Evolutionary conservation across 2,797 vertebrate genomes (phyloP).

Genomic region (Limosa lapponica): DNA sequence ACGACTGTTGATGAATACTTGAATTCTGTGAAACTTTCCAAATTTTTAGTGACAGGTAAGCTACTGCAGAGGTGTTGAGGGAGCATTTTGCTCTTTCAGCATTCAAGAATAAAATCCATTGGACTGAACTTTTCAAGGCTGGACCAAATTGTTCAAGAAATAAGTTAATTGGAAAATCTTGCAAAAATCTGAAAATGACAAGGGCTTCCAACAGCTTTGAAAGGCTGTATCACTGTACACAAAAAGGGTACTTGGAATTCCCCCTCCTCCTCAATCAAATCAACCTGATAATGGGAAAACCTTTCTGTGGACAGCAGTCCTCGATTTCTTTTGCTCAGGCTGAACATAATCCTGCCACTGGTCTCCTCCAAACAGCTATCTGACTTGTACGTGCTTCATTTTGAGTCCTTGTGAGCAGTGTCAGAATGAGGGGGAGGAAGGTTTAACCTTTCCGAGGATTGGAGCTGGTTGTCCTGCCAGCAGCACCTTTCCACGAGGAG

Average conservation of each 20-base stretch:
- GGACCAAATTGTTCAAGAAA: background rate
- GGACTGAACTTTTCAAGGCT: background rate
- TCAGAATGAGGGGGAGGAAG: background rate
- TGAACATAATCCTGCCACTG: background rate
- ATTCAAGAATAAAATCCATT: background rate
- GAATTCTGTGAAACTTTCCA: background rate
- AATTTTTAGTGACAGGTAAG: background rate
- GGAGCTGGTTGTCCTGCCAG: background rate
- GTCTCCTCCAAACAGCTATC: background rate
- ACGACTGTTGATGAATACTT: background rate
- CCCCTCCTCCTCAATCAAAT: background rate
- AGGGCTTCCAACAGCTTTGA: background rate
- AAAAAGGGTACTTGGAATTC: background rate
- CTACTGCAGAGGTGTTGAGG: background rate
- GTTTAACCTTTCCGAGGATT: background rate
- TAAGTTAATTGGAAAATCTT: background rate
- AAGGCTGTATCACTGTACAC: accelerated
- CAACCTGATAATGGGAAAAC: background rate
- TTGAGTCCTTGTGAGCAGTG: background rate
- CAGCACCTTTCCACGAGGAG: background rate
- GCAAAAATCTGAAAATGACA: background rate
- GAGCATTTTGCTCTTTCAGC: background rate
- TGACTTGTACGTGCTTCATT: background rate
- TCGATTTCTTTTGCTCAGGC: background rate
- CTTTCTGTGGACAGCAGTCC: background rate